Conservation (phyloP, 2,113 vertebrate species). For the Silurus asotus region DNA sequence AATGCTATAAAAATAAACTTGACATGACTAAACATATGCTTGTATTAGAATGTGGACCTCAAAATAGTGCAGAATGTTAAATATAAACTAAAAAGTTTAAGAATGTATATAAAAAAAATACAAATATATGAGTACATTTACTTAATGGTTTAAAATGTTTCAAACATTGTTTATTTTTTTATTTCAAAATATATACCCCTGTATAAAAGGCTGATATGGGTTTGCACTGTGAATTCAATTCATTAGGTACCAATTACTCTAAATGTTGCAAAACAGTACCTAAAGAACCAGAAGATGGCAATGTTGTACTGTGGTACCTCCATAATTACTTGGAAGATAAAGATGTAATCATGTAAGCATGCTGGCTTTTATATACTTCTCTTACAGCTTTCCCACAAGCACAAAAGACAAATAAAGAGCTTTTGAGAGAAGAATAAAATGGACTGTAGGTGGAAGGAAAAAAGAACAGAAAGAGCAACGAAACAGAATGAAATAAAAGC, state of each 20-base stretch:
- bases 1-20: no score
- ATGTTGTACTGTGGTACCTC: conserved; percentile 21
- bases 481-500: not conserved
- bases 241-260: not conserved
- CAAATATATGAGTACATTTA: not conserved
- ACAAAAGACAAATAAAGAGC: not conserved
- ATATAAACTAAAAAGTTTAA: not conserved
- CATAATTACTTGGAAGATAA: not conserved
- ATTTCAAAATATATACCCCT: not conserved
- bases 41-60: not conserved
- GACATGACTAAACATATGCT: not conserved
- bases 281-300: conserved; percentile 43
- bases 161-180: not conserved
- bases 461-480: not conserved
- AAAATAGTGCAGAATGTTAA: not conserved
- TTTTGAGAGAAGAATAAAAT: not conserved
- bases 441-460: not conserved
- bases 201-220: not conserved
- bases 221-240: not conserved
- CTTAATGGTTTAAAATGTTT: not conserved
- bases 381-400: not conserved
- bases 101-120: no score
- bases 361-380: not conserved
- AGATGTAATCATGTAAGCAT: not conserved
- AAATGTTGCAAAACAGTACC: not conserved